Evolutionary conservation across 1,140 invertebrate species (phyloP), one percentile per base, ranked within the genome.

Genomic region (Lordiphosa stackelbergi): DNA sequence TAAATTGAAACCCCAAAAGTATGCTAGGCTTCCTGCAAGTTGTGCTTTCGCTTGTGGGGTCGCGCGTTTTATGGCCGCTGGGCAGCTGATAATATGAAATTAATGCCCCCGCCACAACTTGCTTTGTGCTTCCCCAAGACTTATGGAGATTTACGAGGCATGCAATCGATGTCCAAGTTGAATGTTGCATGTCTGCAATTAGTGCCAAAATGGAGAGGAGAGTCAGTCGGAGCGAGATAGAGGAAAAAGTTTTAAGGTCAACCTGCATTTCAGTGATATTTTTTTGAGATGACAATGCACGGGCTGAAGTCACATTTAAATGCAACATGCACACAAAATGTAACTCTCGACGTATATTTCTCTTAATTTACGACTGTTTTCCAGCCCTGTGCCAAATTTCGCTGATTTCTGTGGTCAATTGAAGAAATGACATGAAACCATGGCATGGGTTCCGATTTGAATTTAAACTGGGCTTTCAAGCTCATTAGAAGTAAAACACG

Each of bases 31-130:
- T 37, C 37, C 43, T 55, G 43, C 36, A 54, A 46, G 11, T 48
- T 51, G 64, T 53, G 34, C 66, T 45, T 40, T 42, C 8, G 24
- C 40, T 28, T 49, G 34, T 46, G 4, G 48, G 43, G 60, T 54
- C 61, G 46, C 63, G 61, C 62, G 62, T 72, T 79, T 83, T 81
- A 79, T 81, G 41, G 63, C 68, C 68, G 22, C 42, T 35, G 58
- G 58, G 73, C 63, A 55, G 52, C 71, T 65, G 75, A 83, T 83
- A 83, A 83, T 81, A 83, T 75, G 77, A 83, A 81, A 83, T 81
- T 75, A 83, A 81, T 81, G 72, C 68, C 49, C 41, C 57, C 28
- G 28, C 28, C 28, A 31, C 28, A 31, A 31, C 28, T 31, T 31
- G 28, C 28, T 31, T 31, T 31, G 5, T 31, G 28, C 6, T 31